These are phyloP conservation scores for Cepaea hortensis DNA, from an alignment of 2,888 invertebrate genomes.

Conservation along the genomic window DNA sequence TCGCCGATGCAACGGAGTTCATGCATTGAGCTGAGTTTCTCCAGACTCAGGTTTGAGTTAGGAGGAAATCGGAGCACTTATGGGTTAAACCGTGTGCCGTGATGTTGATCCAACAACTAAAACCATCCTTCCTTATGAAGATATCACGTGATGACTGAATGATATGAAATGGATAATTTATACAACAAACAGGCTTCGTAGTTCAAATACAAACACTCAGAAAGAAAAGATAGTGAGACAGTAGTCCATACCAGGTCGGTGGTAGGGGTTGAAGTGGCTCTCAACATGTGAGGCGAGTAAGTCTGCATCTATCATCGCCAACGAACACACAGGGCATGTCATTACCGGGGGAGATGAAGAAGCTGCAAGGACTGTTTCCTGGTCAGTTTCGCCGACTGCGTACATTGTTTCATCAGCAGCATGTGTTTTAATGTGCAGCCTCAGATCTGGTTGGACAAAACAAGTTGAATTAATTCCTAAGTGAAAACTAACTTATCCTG, in stretches of 20 bases:
- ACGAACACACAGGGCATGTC: constrained; percentile 74
- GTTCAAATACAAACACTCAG: neutral
- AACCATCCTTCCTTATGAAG: too few species aligned
- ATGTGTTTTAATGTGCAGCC: constrained; percentile 35
- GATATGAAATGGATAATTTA: too few species aligned
- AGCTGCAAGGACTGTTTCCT: neutral
- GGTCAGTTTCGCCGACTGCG: neutral
- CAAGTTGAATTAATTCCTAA: neutral
- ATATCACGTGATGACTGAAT: too few species aligned
- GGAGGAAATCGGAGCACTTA: too few species aligned
- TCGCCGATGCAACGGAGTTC: too few species aligned
- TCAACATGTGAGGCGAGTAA: constrained; percentile 87
- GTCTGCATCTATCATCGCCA: constrained; percentile 73
- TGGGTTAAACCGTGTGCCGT: too few species aligned
- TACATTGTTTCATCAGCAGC: constrained; percentile 22
- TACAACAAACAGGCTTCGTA: too few species aligned
- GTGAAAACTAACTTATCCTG: too few species aligned
- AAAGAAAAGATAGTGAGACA: neutral
- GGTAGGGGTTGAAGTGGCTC: constrained; percentile 82
- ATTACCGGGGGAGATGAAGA: constrained; percentile 51
- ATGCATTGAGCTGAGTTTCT: too few species aligned
- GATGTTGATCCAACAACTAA: too few species aligned
- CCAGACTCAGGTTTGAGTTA: too few species aligned
- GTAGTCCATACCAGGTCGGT: constrained; percentile 68
- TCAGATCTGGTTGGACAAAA: constrained; percentile 29